Evolutionary conservation across 2,113 vertebrate species (phyloP).

Genomic region (Podarcis muralis): DNA sequence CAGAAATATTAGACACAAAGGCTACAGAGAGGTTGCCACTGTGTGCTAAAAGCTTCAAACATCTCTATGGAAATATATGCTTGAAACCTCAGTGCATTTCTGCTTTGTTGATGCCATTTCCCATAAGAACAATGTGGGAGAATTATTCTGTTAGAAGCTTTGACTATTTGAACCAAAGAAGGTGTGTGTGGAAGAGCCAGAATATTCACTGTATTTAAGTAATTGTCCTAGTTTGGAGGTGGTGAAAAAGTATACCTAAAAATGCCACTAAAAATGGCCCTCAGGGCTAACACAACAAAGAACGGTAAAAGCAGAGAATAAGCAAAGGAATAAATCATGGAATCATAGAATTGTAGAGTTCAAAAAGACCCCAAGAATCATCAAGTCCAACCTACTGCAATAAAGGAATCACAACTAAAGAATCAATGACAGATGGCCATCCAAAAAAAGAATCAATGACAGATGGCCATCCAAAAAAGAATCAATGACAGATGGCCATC

Average conservation of each 20-base stretch:
- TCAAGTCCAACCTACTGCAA: too few species aligned
- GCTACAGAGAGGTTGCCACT: neutral
- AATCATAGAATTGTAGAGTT: too few species aligned
- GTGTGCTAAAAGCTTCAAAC: neutral
- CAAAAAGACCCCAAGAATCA: too few species aligned
- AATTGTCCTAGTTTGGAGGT: neutral
- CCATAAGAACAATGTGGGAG: neutral
- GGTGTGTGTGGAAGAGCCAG: neutral
- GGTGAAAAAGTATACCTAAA: too few species aligned
- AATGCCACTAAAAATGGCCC: neutral
- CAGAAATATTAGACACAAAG: neutral
- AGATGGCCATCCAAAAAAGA: too few species aligned
- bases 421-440: too few species aligned
- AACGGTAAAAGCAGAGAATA: neutral
- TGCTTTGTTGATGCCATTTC: neutral
- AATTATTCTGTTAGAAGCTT: neutral
- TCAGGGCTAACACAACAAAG: neutral
- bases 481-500: too few species aligned
- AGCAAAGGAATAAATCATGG: neutral
- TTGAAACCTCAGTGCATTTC: neutral
- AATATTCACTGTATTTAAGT: neutral
- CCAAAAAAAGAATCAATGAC: too few species aligned
- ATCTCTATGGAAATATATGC: neutral
- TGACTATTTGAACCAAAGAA: neutral
- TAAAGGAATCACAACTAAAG: too few species aligned